These are phyloP conservation scores for Meles meles DNA, from an alignment of 2,113 vertebrate species.

Conservation along the genomic window DNA sequence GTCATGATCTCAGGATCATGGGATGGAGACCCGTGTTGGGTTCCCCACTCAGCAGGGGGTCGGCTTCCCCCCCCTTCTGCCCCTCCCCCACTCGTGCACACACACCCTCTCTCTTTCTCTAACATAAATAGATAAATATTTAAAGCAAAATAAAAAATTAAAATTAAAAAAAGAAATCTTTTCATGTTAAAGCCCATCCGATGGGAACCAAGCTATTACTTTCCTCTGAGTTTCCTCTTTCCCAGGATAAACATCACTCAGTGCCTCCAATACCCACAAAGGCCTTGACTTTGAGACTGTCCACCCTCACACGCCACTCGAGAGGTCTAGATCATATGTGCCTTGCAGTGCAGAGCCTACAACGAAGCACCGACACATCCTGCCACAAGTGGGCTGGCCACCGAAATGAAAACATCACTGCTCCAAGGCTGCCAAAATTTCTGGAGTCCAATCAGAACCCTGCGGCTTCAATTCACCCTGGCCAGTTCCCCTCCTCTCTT, in stretches of 20 bases:
- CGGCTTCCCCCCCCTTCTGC: not conserved
- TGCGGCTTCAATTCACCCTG: not conserved
- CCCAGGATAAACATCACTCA: not conserved
- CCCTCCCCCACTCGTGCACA: not conserved
- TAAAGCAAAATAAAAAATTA: not conserved
- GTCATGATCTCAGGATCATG: not conserved
- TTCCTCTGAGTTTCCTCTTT: not conserved
- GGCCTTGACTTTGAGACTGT: not conserved
- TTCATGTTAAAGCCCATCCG: not conserved
- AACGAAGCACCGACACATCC: not conserved
- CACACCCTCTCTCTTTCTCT: not conserved
- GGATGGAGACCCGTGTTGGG: not conserved
- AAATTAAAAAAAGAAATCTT: not conserved
- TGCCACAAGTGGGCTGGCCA: not conserved
- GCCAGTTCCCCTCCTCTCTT: not conserved
- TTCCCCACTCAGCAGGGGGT: not conserved
- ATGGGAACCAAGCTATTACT: not conserved
- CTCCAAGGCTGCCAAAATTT: not conserved
- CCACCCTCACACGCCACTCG: not conserved
- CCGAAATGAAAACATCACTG: not conserved
- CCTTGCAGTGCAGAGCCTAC: not conserved
- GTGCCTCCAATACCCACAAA: not conserved
- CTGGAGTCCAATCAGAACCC: not conserved
- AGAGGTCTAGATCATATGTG: not conserved
- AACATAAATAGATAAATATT: not conserved